Evolutionary conservation across 1,140 invertebrate genomes (phyloP), one percentile per base, ranked within the genome.

Genomic region (Drosophila repleta): DNA sequence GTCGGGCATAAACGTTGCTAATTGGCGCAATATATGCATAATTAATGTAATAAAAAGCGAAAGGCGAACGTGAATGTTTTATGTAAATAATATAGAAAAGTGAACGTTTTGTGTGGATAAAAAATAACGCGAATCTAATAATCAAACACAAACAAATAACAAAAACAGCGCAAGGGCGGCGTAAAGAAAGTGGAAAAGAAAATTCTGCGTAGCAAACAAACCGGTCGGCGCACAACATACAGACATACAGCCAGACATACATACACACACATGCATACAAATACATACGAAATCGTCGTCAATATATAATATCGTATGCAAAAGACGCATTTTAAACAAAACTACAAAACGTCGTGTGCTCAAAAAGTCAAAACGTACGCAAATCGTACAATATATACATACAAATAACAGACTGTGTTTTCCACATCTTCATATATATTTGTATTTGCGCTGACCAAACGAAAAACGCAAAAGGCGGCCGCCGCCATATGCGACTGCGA

Each of bases 131-230:
- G 32, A 51, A 56, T 39, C 26, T 21, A 51, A 56, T 11, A 61
- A 62, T 10, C 15, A 65, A 56, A 60, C 43, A 60, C 35, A 29
- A 58, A n/a, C 37, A 41, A 64, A 70, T 43, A 74, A 55, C 49
- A 74, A 64, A 56, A 55, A 41, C 55, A 55, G 45, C 48, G 62
- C 35, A 20, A 32, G 46, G 61, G 35, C 70, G 65, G 57, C 35
- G 70, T 39, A 74, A 74, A 74, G 70, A 74, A 74, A 74, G 71
- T 74, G 58, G 64, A 52, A 77, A 65, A 66, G 72, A 88, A 72
- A 88, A 87, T 61, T 82, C 71, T 85, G 75, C 79, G 69, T 80
- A 85, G 64, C 81, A 85, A 84, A 84, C 71, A 87, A 87, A 87
- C 82, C 82, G 82, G 82, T 87, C 82, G 79, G 67, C 61, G 75